These are phyloP conservation scores for Octonoba sinensis DNA, from an alignment of 2,888 invertebrate species.

Conservation along the genomic window DNA sequence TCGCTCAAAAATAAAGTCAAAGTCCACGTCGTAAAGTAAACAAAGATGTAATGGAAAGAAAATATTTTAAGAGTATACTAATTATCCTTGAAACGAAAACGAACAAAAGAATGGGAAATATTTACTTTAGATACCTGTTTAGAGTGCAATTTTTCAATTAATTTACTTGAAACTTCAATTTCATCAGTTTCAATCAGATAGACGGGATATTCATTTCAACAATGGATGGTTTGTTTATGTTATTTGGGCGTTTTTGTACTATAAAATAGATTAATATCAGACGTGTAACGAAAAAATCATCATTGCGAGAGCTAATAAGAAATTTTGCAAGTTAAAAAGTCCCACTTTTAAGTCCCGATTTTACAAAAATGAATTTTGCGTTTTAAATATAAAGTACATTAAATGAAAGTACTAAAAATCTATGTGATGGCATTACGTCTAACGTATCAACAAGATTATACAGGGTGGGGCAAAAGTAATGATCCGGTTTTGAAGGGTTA, in stretches of 20 bases:
- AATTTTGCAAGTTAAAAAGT: background rate
- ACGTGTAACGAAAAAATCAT: too few species aligned
- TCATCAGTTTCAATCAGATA: slow-evolving; percentile 47
- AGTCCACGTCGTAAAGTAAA: slow-evolving; percentile 40
- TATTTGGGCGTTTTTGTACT: background rate
- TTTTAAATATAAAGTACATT: too few species aligned
- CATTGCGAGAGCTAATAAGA: slow-evolving; percentile 1
- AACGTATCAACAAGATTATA: too few species aligned
- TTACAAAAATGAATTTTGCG: too few species aligned
- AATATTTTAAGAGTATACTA: slow-evolving; percentile 54
- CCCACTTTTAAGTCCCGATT: background rate
- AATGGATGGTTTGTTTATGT: slow-evolving; percentile 20
- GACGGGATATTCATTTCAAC: slow-evolving; percentile 22
- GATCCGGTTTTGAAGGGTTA: too few species aligned
- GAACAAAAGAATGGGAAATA: slow-evolving; percentile 55
- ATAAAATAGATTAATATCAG: background rate
- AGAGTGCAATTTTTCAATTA: slow-evolving; percentile 44
- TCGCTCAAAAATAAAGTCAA: slow-evolving; percentile 35
- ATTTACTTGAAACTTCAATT: slow-evolving; percentile 29
- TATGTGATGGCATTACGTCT: too few species aligned
- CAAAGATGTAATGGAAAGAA: slow-evolving; percentile 56
- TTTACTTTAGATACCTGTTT: slow-evolving; percentile 48
- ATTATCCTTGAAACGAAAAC: slow-evolving; percentile 38
- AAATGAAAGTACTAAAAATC: too few species aligned
- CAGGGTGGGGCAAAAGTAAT: too few species aligned